Base-by-base conservation (phyloP, 1,140 invertebrate species). In the Diachasmimorpha longicaudata region DNA sequence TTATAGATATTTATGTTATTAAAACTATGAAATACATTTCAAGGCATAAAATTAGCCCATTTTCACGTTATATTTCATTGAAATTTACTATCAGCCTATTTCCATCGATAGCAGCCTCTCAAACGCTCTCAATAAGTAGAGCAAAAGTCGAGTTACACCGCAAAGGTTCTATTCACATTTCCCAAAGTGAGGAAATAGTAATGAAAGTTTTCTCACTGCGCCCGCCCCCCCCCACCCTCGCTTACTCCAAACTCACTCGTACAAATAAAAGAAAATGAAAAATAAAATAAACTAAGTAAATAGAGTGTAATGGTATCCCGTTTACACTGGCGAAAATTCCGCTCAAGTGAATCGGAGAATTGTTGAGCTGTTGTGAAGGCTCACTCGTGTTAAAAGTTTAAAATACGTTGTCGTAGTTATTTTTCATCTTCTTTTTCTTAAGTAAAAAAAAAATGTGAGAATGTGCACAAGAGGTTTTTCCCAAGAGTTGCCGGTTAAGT, bases 351-450 rank as follows among this genome's bases (percentile, higher is more conserved):
- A 25, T 25, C 58, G 21, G 13, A 14, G 6, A 63, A 63, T 63
- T 63, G 58, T 63, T 63, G 58, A 63, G 58, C 21, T 63, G 25
- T 63, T 63, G 58, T 23, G 58, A 63, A 63, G 11, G 19, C 23
- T 63, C 58, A 63, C 58, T 23, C 23, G 58, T 25, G 58, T 63
- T 63, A 63, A 63, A 63, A 63, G 19, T 63, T 63, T 63, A 63
- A 55, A 55, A 55, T 55, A 55, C 19, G 19, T 25, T 63, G 31
- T 63, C 58, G 11, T 25, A 6, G 4, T 63, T 63, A 14, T 63
- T 63, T 31, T 25, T 63, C 23, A 0, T 25, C 11, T 63, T 63
- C 14, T 63, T 63, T 31, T 25, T 63, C 23, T 2, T 25, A 25
- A 25, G 6, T 11, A 63, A 63, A 25, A 63, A 19, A 63, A 19